A percentile compares a stretch with the other conserved stretches of the same genome.
These are phyloP conservation scores for Hippocampus barbouri DNA, from an alignment of 2,113 vertebrate species.

Conservation along the genomic window DNA sequence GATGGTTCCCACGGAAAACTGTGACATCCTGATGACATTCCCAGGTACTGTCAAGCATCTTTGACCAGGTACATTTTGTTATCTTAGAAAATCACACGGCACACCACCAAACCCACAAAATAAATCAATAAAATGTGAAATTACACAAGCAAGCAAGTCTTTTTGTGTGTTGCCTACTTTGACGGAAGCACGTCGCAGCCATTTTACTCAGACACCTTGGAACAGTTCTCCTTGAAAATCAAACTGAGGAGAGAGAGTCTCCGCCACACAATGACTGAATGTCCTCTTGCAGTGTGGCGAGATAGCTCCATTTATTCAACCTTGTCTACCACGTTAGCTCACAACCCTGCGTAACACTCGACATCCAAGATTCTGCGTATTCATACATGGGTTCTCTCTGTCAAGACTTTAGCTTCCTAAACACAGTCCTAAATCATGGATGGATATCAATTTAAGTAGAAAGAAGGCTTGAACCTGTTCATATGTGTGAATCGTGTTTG, in stretches of 20 bases:
- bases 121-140: neutral
- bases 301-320: neutral
- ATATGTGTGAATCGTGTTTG: no score
- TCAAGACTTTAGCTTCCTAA: no score
- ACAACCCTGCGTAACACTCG: neutral
- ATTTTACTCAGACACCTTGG: neutral
- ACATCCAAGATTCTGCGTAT: neutral
- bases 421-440: no score
- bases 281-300: neutral
- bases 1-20: conserved; percentile 95
- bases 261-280: neutral
- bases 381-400: no score
- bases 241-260: neutral
- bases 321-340: neutral
- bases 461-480: no score
- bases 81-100: no score
- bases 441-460: no score
- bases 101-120: no score
- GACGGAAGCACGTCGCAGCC: neutral
- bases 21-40: conserved; percentile 95
- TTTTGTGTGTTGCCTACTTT: no score
- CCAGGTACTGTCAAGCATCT: conserved; percentile 74
- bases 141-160: neutral
- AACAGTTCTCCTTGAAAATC: neutral
- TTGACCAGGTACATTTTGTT: no score